Evolutionary conservation across 2,888 invertebrate genomes (phyloP), one percentile per base, ranked within the genome.

Genomic region (Cosmia pyralina): DNA sequence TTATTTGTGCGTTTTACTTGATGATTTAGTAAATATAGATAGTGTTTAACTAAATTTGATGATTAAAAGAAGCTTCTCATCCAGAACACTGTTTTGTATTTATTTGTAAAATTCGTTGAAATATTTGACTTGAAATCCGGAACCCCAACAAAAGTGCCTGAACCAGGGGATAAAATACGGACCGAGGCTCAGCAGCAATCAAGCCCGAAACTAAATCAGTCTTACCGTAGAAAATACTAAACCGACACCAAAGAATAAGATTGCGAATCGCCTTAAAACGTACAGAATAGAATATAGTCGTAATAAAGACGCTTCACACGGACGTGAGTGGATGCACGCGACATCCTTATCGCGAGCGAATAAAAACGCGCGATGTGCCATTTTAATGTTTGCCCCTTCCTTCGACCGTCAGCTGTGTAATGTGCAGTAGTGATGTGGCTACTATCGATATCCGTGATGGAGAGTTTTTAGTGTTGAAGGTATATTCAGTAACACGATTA

Each of bases 311-410:
- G 58, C n/a, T 53, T 83, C 79, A 72, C 81, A 82, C 75, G 67
- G 71, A 83, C 78, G 82, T 87, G 90, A 86, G 82, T 87, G 88
- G 86, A 87, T 83, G 88, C 84, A 77, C 52, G 69, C 64, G 62
- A 72, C 73, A 72, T 71, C 87, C 92, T 93, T 93, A 93, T 93
- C 93, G 88, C 85, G 83, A 84, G 81, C 84, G 81, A 91, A 92
- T 93, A 93, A 93, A 92, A 93, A 92, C 85, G 87, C 86, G 83
- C 87, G 90, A 91, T 91, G 88, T 90, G 87, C 85, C 88, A 84
- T 90, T 92, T 93, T 93, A 93, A 93, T 92, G 91, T 85, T 82
- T 85, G 88, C 90, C 86, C 88, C 88, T 91, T 92, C 91, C 89
- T 90, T 88, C 87, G 88, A 87, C 91, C 89, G 88, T 90, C 79